Base-by-base conservation (phyloP, 2,113 vertebrate species). In the Notothenia rossii region DNA sequence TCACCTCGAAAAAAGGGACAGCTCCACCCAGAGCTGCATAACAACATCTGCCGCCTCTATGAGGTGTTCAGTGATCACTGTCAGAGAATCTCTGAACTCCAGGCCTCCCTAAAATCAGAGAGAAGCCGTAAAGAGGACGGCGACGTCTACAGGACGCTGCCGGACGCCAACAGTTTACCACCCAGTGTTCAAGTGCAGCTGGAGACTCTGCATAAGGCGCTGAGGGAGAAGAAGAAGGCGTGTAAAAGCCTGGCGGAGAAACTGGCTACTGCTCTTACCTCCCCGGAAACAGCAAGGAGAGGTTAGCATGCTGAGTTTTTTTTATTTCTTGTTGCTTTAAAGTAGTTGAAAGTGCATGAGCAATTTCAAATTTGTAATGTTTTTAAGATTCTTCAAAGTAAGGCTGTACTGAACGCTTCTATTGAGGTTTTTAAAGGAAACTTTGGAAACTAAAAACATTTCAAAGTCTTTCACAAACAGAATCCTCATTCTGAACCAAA, bases 131-230 rank as follows among this genome's bases (percentile, higher is more conserved):
- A 46, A 82, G 79, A 81, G 73, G 84, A 88, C 66, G 79, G 60
- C 7, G 74, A 90, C 36, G 70, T 51, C 45, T 86, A 77, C 40
- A 66, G 58, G 43, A 51, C 78, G 1, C 46, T 14, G 8, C 78
- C 56, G 46, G 87, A 88, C 2, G 61, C 46, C 25, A 87, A 74
- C 22, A 84, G 85, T 29, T 72, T 93, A 58, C 75, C 87, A 0
- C 82, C 72, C 1, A 74, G 62, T 46, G 87, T 92, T 48, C 88
- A 93, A 48, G 62, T 56, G 20, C 92, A 94, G 9, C 79, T 95
- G 54, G 92, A 95, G 72, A 85, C 86, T 46, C 92, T 95, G 20
- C 94, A 94, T 75, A 95, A 94, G 72, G 91, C 92, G 0, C 84
- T 95, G 61, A 93, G 92, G 80, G 94, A 95, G 65, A 94, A 94